phyloP scores from a whole-genome alignment of 1,140 invertebrate species.

The Melanaphis sacchari region DNA sequence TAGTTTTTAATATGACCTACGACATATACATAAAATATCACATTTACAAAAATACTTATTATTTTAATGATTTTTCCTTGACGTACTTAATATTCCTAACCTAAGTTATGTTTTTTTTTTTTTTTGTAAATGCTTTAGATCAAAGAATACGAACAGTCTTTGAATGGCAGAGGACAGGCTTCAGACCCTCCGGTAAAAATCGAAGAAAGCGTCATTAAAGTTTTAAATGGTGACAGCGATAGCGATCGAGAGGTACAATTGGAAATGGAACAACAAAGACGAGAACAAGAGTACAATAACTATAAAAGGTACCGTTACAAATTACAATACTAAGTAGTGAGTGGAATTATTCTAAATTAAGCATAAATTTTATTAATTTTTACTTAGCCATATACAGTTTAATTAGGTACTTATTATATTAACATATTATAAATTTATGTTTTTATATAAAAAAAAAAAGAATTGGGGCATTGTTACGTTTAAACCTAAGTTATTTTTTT shows the following conservation, averaged over 20 bases:
- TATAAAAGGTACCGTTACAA: constrained; percentile 27
- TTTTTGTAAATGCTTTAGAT: background rate
- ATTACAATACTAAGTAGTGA: too few relatives aligned
- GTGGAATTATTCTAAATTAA: background rate
- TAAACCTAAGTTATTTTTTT: background rate
- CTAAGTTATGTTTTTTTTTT: background rate
- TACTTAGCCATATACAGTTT: background rate
- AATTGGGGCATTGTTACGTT: too few relatives aligned
- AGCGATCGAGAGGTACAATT: constrained; percentile 33
- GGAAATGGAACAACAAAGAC: constrained; percentile 50
- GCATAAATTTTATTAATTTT: background rate
- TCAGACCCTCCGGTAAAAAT: constrained; percentile 47
- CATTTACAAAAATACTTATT: background rate
- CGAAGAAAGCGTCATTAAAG: constrained; percentile 42
- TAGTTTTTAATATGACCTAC: too few relatives aligned
- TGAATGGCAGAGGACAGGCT: constrained; percentile 40
- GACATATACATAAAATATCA: too few relatives aligned
- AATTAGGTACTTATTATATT: too few relatives aligned
- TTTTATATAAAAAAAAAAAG: too few relatives aligned
- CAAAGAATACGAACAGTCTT: constrained; percentile 49
- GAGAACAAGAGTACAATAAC: constrained; percentile 53
- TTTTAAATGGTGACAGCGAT: constrained; percentile 41
- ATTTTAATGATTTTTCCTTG: background rate
- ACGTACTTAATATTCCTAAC: too few relatives aligned
- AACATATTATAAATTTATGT: too few relatives aligned